Conservation (phyloP, 2,888 invertebrate species). For the Drosophila helvetica region DNA sequence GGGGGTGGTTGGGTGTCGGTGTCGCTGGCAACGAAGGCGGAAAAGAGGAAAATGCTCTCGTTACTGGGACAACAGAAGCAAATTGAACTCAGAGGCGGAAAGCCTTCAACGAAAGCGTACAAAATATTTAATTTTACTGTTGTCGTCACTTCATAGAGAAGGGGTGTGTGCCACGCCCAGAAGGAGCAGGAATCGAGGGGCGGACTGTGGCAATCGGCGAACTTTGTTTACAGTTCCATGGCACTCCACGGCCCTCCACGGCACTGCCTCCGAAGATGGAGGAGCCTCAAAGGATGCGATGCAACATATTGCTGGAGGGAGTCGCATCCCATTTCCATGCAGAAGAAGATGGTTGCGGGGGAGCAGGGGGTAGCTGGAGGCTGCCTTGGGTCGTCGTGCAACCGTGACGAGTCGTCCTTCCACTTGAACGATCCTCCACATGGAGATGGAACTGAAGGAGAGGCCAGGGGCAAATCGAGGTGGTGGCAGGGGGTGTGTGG, state of each 20-base stretch:
- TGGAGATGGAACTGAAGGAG: constrained; percentile 15
- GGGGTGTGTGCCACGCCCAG: background rate
- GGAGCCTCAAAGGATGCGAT: constrained; percentile 46
- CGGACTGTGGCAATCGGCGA: constrained; percentile 28
- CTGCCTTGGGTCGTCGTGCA: background rate
- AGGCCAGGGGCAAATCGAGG: constrained; percentile 2
- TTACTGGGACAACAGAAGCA: constrained; percentile 54
- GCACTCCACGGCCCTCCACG: no score
- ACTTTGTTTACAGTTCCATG: constrained; percentile 63
- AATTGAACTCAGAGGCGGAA: constrained; percentile 56
- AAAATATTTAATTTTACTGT: constrained; percentile 75
- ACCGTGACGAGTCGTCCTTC: constrained; percentile 22
- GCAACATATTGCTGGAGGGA: constrained; percentile 33
- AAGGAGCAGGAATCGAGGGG: constrained; percentile 1
- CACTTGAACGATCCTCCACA: constrained; percentile 56
- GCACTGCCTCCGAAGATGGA: constrained; percentile 4
- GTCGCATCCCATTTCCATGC: constrained; percentile 20
- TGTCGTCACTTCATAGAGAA: constrained; percentile 54
- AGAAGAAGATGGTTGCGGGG: constrained; percentile 10
- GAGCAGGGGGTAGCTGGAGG: background rate
- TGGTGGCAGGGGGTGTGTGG: constrained; percentile 9
- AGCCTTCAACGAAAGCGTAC: constrained; percentile 60
- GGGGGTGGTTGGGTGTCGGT: constrained; percentile 31
- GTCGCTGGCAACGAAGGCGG: constrained; percentile 44
- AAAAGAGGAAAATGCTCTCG: constrained; percentile 57